Percentiles rank a stretch among this genome's conserved stretches.
Conservation (phyloP, 2,113 vertebrate genomes). For the Prionailurus viverrinus region DNA sequence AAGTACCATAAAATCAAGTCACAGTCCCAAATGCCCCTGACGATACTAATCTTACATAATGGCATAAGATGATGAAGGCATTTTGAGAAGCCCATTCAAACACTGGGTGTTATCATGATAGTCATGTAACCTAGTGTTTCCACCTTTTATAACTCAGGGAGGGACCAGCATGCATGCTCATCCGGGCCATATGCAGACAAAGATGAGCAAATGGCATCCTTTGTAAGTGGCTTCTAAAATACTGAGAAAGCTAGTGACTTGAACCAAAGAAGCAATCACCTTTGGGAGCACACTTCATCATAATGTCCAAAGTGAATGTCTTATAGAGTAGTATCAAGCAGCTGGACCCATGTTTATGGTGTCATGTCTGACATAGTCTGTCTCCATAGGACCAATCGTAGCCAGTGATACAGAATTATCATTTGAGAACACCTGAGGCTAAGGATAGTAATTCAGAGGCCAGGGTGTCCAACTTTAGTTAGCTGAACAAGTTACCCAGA, state of each 20-base stretch:
- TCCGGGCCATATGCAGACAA: neutral
- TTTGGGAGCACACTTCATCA: neutral
- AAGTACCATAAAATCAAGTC: neutral
- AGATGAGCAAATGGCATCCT: neutral
- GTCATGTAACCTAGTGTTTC: neutral
- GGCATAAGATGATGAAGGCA: neutral
- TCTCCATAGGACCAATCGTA: neutral
- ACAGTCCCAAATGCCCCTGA: neutral
- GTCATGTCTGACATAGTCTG: neutral
- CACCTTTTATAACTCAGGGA: neutral
- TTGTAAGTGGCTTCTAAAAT: neutral
- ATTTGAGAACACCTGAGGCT: neutral
- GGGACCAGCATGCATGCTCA: neutral
- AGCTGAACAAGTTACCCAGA: constrained; percentile 20
- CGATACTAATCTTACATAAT: neutral
- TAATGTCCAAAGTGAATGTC: neutral
- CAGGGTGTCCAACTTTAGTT: neutral
- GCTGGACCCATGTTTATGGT: neutral
- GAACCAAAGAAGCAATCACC: neutral
- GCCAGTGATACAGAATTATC: neutral
- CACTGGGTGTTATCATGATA: neutral
- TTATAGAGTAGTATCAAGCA: neutral
- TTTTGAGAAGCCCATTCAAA: neutral
- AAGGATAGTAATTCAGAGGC: neutral
- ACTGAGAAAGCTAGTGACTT: neutral